These are phyloP conservation scores for Cecropterus lyciades DNA, from an alignment of 1,140 invertebrate genomes.

Conservation along the genomic window DNA sequence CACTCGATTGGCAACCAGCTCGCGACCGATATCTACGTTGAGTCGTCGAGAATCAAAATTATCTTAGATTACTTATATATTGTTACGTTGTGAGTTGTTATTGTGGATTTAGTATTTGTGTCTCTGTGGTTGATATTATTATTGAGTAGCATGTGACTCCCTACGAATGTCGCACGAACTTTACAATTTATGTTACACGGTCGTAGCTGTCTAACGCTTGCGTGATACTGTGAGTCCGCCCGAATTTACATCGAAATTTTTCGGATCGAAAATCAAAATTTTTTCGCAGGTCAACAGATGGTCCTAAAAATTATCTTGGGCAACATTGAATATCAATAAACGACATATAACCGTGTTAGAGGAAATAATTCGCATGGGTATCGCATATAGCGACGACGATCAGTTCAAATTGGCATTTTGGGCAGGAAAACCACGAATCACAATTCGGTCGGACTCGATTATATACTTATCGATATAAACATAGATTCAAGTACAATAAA, in stretches of 20 bases:
- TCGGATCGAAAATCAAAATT: constrained; percentile 3
- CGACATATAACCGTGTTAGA: neutral
- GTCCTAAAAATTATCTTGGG: constrained; percentile 13
- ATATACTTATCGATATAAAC: too few relatives aligned
- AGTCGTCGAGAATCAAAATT: constrained; percentile 10
- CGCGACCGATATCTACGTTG: neutral
- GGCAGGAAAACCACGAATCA: neutral
- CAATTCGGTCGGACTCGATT: constrained; percentile 24
- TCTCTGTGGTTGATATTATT: constrained; percentile 22
- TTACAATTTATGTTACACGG: constrained; percentile 14
- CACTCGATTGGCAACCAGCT: constrained; percentile 4
- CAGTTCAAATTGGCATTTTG: constrained; percentile 8
- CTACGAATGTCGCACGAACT: constrained; percentile 26
- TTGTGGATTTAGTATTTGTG: constrained; percentile 27
- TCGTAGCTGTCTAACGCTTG: constrained; percentile 13
- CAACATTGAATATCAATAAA: neutral
- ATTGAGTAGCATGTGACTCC: constrained; percentile 25
- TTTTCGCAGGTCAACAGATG: neutral
- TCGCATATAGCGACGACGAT: neutral
- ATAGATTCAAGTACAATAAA: constrained; percentile 4
- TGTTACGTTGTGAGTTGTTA: constrained; percentile 1
- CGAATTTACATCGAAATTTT: constrained; percentile 3
- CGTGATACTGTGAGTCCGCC: constrained; percentile 24
- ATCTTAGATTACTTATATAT: neutral
- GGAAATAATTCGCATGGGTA: constrained; percentile 13